Base-by-base conservation (phyloP, 2,888 invertebrate species). In the Apamea monoglypha region DNA sequence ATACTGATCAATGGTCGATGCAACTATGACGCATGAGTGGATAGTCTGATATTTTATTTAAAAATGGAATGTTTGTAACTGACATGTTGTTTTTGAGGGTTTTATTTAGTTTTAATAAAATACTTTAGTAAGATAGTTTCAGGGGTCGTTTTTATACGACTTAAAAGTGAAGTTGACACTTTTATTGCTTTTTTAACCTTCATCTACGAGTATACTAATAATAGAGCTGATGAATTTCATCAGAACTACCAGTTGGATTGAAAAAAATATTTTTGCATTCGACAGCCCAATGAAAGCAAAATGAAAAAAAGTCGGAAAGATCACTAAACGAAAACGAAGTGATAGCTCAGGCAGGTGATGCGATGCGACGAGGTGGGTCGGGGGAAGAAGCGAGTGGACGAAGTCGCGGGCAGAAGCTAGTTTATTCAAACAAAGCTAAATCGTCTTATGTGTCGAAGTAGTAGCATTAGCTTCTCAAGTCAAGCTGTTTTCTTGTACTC, bases 1-100 rank as follows among this genome's bases (percentile, higher is more conserved):
- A 92, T 92, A 90, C 89, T 85, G 88, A 91, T 90, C 84, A 83
- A 90, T 89, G 85, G 82, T 68, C 70, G 70, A 76, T 73, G 82
- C 81, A 86, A 86, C 82, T 86, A 80, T 81, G 67, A 64, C 81
- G 85, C 87, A 85, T 87, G 84, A 86, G 77, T 83, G 77, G 71
- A 61, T 82, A 78, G 81, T 79, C 56, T 82, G 84, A 87, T 83
- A 80, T 83, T 84, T 86, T 82, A 84, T 80, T 72, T 75, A 79
- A 85, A 81, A 85, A 73, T 40, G 40, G 70, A 78, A 68, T 25
- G 21, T 50, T 69, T 75, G 76, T 63, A 82, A 67, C 61, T 61
- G 59, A n/a, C 72, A 64, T 53, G n/a, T 68, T 32, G n/a, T 36
- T 14, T 6, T 56, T 7, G 14, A 68, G 0, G 1, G 16, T 72